Conservation (phyloP, 2,113 vertebrate genomes). For the Verasper variegatus region DNA sequence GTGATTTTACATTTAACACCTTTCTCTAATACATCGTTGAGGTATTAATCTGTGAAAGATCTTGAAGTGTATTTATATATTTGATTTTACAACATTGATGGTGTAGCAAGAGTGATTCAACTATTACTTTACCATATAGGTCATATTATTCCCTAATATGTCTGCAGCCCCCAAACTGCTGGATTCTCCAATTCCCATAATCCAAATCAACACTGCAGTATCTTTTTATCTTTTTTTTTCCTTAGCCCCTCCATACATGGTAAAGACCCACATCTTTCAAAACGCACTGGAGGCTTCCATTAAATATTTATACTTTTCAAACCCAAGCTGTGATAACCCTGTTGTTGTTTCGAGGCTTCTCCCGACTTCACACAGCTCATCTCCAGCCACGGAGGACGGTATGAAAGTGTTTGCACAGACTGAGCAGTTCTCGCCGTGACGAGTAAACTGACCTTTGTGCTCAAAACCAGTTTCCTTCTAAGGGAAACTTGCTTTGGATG, state of each 20-base stretch:
- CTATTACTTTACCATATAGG: not conserved
- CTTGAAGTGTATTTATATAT: too few species aligned
- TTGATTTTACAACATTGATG: not conserved
- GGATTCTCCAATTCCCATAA: not conserved
- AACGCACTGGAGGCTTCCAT: not conserved
- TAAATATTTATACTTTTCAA: not conserved
- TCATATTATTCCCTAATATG: not conserved
- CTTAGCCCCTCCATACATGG: not conserved
- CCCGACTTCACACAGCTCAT: not conserved
- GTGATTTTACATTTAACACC: too few species aligned
- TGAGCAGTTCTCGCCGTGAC: not conserved
- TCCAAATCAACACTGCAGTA: not conserved
- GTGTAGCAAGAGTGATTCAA: not conserved
- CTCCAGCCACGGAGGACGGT: not conserved
- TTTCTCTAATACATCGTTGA: too few species aligned
- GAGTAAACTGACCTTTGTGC: too few species aligned
- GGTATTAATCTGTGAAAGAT: too few species aligned
- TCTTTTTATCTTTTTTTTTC: not conserved
- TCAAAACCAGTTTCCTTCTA: not conserved
- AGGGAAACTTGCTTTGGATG: not conserved
- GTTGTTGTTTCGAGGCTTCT: not conserved
- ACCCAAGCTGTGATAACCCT: not conserved
- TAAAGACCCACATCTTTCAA: not conserved
- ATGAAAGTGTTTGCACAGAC: not conserved
- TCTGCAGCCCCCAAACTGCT: not conserved